Percentiles rank a stretch among this genome's conserved stretches.
Evolutionary conservation across 2,797 vertebrate genomes (phyloP).

Genomic region (Chromobotia macracanthus): DNA sequence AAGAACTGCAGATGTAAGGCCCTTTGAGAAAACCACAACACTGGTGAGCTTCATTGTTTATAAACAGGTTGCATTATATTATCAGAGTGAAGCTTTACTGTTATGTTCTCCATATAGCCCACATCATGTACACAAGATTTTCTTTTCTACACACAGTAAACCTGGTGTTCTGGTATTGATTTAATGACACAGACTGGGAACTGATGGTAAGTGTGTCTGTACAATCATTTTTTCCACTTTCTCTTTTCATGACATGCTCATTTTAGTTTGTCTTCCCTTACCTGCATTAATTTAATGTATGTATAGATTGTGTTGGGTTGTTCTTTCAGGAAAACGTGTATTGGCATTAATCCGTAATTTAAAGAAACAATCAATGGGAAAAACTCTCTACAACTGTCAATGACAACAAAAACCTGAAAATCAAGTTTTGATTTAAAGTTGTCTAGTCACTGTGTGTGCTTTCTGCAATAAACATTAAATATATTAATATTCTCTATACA

Average conservation of each 20-base stretch:
- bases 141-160: conserved; percentile 79
- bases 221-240: conserved; percentile 15
- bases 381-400: conserved; percentile 45
- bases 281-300: conserved; percentile 20
- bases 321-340: conserved; percentile 54
- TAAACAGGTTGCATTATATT: conserved; percentile 25
- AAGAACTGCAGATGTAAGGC: conserved; percentile 16
- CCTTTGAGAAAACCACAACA: conserved; percentile 23
- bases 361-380: conserved; percentile 54
- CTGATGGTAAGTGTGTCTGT: conserved; percentile 85
- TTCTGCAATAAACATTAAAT: conserved; percentile 36
- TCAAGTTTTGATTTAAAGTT: conserved; percentile 52
- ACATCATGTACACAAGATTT: conserved; percentile 34
- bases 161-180: conserved; percentile 97
- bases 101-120: conserved; percentile 38
- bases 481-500: background rate
- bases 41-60: conserved; percentile 26
- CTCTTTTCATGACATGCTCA: conserved; percentile 44
- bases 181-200: conserved; percentile 97
- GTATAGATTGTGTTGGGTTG: conserved; percentile 32
- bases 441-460: background rate
- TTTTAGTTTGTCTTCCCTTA: conserved; percentile 24
- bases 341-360: conserved; percentile 56
- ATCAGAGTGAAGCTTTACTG: conserved; percentile 29
- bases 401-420: conserved; percentile 52